Conservation (phyloP, 2,113 vertebrate species). For the Halichoerus grypus region DNA sequence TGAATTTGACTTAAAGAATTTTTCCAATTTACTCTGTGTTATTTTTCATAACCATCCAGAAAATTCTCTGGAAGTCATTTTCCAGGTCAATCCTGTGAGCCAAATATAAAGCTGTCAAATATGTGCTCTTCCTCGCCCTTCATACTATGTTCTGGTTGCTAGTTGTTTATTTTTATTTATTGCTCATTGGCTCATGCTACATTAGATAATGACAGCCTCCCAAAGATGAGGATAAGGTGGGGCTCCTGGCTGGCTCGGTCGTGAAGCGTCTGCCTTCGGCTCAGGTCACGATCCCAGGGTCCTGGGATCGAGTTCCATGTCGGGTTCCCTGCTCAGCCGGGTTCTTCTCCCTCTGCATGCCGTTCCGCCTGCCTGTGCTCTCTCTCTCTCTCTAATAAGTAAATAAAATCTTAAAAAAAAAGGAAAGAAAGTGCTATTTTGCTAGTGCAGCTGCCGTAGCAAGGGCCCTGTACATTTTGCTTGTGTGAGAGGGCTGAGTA, state of each 20-base stretch:
- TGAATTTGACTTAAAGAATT: slow-evolving; percentile 56
- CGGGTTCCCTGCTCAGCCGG: neutral
- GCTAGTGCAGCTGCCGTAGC: neutral
- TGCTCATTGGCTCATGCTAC: neutral
- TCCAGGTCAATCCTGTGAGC: neutral
- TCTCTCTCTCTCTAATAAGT: too few species aligned
- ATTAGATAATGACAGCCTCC: neutral
- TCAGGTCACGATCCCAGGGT: neutral
- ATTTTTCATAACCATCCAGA: slow-evolving; percentile 24
- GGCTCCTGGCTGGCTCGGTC: neutral
- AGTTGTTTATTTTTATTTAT: neutral
- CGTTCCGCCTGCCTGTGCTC: neutral
- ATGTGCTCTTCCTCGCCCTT: neutral
- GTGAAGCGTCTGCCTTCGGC: neutral
- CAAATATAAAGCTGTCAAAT: slow-evolving; percentile 2
- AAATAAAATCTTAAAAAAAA: neutral
- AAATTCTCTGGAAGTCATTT: neutral
- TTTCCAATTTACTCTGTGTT: slow-evolving; percentile 36
- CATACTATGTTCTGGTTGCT: neutral
- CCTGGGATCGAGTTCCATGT: neutral
- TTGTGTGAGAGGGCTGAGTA: neutral
- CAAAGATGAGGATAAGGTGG: neutral
- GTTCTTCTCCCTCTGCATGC: neutral
- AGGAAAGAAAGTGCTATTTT: neutral
- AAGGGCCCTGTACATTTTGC: neutral